These are phyloP conservation scores for Sebastes iracundus DNA, from an alignment of 2,797 vertebrate genomes.

Conservation along the genomic window DNA sequence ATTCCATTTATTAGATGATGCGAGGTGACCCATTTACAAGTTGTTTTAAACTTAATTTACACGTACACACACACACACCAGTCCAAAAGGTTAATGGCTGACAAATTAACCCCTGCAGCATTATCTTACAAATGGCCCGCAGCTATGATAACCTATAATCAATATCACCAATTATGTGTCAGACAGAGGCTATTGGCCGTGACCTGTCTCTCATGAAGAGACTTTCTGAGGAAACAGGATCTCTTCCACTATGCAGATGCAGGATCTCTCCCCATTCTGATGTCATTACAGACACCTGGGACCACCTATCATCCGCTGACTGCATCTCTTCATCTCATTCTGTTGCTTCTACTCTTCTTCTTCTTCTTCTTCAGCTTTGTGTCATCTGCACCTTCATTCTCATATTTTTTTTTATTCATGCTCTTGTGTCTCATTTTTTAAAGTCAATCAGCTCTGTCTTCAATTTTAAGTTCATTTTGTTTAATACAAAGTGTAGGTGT, in stretches of 20 bases:
- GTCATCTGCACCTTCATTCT: neutral
- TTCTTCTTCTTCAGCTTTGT: slow-evolving; percentile 1
- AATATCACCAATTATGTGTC: slow-evolving; percentile 89
- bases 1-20: slow-evolving; percentile 75
- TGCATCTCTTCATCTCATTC: slow-evolving; percentile 32
- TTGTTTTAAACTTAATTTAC: slow-evolving; percentile 86
- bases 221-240: slow-evolving; percentile 85
- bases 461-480: neutral
- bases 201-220: slow-evolving; percentile 83
- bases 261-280: slow-evolving; percentile 78
- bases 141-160: slow-evolving; percentile 90
- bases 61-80: slow-evolving; percentile 64
- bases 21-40: slow-evolving; percentile 76
- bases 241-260: slow-evolving; percentile 77
- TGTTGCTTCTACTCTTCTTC: slow-evolving; percentile 26
- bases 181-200: slow-evolving; percentile 80
- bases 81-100: slow-evolving; percentile 86
- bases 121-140: slow-evolving; percentile 86
- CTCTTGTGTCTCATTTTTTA: neutral
- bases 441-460: neutral
- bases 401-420: neutral
- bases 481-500: neutral
- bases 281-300: slow-evolving; percentile 86
- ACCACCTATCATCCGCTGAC: slow-evolving; percentile 77
- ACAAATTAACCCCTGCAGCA: slow-evolving; percentile 87